These are phyloP conservation scores for Harpalus rufipes DNA, from an alignment of 2,888 invertebrate genomes.

Conservation along the genomic window DNA sequence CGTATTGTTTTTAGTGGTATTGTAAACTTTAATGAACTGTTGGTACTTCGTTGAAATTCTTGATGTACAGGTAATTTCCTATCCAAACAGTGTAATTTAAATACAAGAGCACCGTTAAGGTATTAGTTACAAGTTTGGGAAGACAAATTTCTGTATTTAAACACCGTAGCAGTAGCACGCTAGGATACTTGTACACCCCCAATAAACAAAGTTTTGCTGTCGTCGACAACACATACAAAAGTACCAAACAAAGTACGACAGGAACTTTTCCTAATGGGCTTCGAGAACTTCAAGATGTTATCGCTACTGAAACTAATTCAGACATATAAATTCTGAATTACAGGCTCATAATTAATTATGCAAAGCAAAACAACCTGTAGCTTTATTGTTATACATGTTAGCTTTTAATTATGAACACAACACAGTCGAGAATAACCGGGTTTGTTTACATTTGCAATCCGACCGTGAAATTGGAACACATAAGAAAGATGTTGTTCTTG, in stretches of 20 bases:
- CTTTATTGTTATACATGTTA: constrained; percentile 25
- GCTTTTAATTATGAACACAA: constrained; percentile 28
- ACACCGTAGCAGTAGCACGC: too few relatives aligned
- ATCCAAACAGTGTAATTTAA: too few relatives aligned
- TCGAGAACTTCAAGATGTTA: constrained; percentile 10
- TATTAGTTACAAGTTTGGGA: too few relatives aligned
- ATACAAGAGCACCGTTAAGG: too few relatives aligned
- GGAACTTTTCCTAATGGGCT: constrained; percentile 18
- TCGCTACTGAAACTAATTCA: constrained; percentile 15
- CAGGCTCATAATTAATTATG: constrained; percentile 27
- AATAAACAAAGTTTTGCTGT: constrained; percentile 14
- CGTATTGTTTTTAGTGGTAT: too few relatives aligned
- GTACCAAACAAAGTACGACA: constrained; percentile 8
- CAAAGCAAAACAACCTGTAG: constrained; percentile 34
- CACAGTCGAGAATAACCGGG: background rate
- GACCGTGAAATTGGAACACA: constrained; percentile 6
- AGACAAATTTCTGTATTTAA: too few relatives aligned
- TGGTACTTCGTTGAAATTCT: too few relatives aligned
- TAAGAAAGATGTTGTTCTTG: background rate
- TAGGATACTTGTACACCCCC: background rate
- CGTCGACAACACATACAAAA: constrained; percentile 4
- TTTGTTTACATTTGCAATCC: constrained; percentile 3
- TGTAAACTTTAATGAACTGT: too few relatives aligned
- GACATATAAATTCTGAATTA: constrained; percentile 11
- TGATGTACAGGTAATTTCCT: too few relatives aligned